These are phyloP conservation scores for Kryptolebias ocellatus DNA, from an alignment of 2,797 vertebrate genomes.

Conservation along the genomic window DNA sequence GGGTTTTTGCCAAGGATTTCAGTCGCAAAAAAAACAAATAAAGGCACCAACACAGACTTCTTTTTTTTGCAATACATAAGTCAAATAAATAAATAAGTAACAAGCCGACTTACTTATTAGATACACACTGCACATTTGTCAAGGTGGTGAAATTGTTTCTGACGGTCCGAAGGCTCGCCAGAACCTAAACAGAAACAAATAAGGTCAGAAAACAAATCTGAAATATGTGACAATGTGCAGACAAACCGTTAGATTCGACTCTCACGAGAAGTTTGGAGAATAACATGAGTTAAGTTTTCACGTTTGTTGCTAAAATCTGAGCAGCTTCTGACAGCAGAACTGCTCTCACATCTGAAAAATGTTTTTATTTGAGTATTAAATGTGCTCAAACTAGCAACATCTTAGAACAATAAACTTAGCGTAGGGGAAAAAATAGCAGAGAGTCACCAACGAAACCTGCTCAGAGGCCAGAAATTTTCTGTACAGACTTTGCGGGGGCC, in stretches of 20 bases:
- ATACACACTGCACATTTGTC: slow-evolving; percentile 90
- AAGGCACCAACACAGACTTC: background rate
- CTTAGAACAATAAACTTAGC: too few species aligned
- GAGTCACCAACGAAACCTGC: too few species aligned
- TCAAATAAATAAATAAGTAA: background rate
- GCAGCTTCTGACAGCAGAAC: background rate
- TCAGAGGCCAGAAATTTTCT: too few species aligned
- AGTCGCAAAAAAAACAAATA: background rate
- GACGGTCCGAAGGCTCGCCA: slow-evolving; percentile 93
- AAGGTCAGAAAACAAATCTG: background rate
- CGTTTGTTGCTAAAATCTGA: background rate
- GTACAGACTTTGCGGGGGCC: too few species aligned
- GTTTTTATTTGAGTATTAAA: too few species aligned
- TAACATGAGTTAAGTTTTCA: background rate
- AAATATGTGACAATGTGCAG: background rate
- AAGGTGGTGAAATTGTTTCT: slow-evolving; percentile 94
- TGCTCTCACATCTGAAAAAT: background rate
- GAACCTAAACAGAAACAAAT: slow-evolving; percentile 80
- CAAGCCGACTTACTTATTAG: slow-evolving; percentile 87
- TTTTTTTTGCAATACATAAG: background rate
- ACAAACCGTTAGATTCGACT: background rate
- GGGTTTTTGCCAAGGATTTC: background rate
- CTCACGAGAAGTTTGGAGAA: background rate
- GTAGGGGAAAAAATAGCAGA: too few species aligned
- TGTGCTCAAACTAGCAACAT: too few species aligned